Percentiles rank a stretch among this genome's conserved stretches.
Conservation (phyloP, 2,888 invertebrate genomes). For the Melikaiella ostensackeni region DNA sequence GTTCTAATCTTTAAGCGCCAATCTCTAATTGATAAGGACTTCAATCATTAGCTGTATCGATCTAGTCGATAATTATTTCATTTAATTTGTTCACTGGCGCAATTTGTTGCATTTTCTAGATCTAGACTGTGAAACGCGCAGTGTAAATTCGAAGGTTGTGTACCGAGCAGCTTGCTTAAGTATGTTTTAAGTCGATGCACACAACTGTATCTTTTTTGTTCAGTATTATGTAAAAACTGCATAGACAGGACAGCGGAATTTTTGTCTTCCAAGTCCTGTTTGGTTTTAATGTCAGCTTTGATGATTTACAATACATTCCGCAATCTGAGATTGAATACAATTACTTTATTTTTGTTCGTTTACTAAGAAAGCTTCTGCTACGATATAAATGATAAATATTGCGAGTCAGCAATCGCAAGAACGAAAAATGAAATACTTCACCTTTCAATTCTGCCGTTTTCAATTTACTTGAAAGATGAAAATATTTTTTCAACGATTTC, state of each 20-base stretch:
- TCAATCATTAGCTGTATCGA: neutral
- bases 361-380: neutral
- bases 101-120: conserved; percentile 28
- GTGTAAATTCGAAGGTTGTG: conserved; percentile 15
- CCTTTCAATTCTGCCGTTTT: conserved; percentile 1
- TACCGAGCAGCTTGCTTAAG: conserved; percentile 11
- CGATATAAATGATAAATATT: conserved; percentile 10
- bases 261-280: neutral
- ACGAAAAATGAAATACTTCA: conserved; percentile 13
- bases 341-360: conserved; percentile 36
- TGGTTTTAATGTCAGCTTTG: neutral
- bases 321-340: conserved; percentile 24
- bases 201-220: neutral
- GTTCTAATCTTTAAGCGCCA: conserved; percentile 40
- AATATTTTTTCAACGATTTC: conserved; percentile 23
- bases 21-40: conserved; percentile 18
- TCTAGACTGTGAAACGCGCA: conserved; percentile 2
- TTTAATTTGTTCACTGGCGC: neutral
- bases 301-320: conserved; percentile 22
- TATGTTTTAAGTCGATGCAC: neutral
- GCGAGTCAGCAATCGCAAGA: neutral
- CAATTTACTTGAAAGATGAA: neutral
- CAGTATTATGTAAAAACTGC: conserved; percentile 21
- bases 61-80: neutral
- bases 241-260: neutral